Base-by-base conservation (phyloP, 2,113 vertebrate genomes). In the Pardalotus punctatus region DNA sequence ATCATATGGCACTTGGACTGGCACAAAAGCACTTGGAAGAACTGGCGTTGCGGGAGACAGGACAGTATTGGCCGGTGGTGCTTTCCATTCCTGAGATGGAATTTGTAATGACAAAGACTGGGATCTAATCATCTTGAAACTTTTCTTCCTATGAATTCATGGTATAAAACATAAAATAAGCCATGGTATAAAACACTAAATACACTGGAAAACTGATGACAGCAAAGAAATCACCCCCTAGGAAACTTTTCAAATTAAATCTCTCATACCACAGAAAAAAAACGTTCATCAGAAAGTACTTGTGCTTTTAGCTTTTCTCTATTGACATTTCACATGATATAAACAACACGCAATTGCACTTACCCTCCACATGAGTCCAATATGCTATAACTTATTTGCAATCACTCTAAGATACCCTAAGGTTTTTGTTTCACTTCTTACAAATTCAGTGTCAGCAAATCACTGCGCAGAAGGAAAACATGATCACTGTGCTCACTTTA, bases 61-160 rank as follows among this genome's bases (percentile, higher is more conserved):
- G 65, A 97, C 20, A 0, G 98, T 97, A 33, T 98, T 96, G 80
- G 88, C 27, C 0, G 92, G 74, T 6, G 98, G 97, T 54, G 95
- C 42, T 17, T 80, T 88, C 98, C 98, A 98, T 48, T 99, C 98
- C 85, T 97, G 97, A 19, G 89, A 29, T 1, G 99, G 99, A 80
- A 98, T 97, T 98, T 99, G 99, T 89, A 99, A 92, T 73, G 98
- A 99, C 86, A 99, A 83, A 7, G 99, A 99, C 97, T 99, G 99
- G 22, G 99, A 99, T 62, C 99, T 98, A 96, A 99, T 99, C 98
- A 99, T 93, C 98, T 98, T 99, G 95, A 99, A 99, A 96, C 97
- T 99, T 98, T 98, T 99, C 98, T 99, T 99, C 97, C 99, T 99
- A 94, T 2, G 17, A 97, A 90, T 94, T 91, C 80, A 88, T 61